phyloP scores from a whole-genome alignment of 2,888 invertebrate genomes.

The Lamellibrachia columna region DNA sequence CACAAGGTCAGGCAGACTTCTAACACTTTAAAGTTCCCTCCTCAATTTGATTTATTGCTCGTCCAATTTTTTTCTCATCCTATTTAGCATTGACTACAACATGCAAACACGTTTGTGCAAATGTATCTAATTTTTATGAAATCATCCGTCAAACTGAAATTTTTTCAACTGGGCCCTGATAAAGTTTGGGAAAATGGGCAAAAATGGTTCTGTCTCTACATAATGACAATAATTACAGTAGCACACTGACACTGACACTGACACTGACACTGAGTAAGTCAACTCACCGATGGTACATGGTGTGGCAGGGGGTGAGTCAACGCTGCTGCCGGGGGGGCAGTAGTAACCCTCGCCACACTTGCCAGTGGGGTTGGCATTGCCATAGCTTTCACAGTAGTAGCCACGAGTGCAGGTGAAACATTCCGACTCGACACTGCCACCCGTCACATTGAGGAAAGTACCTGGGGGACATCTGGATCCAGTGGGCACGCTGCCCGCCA shows the following conservation, averaged over 20 bases:
- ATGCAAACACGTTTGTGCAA: too few relatives aligned
- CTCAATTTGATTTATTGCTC: too few relatives aligned
- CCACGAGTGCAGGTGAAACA: conserved; percentile 56
- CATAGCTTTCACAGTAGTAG: conserved; percentile 58
- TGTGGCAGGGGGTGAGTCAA: conserved; percentile 51
- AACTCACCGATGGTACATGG: conserved; percentile 56
- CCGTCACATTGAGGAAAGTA: conserved; percentile 57
- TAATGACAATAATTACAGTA: too few relatives aligned
- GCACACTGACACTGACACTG: too few relatives aligned
- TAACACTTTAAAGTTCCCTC: not conserved
- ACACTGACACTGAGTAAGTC: not conserved
- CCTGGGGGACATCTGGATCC: conserved; percentile 59
- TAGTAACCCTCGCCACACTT: conserved; percentile 56
- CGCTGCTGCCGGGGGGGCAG: conserved; percentile 56
- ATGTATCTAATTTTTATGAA: too few relatives aligned
- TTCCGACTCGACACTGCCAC: conserved; percentile 47
- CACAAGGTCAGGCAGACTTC: not conserved
- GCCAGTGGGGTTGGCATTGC: conserved; percentile 50
- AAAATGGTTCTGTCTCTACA: too few relatives aligned
- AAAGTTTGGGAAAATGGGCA: too few relatives aligned
- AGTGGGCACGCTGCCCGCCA: conserved; percentile 32
- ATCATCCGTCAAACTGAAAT: too few relatives aligned
- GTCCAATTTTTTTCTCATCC: too few relatives aligned
- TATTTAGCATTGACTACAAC: too few relatives aligned
- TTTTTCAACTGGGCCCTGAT: too few relatives aligned